phyloP scores from a whole-genome alignment of 2,888 invertebrate species.

The Epirrita christyi region DNA sequence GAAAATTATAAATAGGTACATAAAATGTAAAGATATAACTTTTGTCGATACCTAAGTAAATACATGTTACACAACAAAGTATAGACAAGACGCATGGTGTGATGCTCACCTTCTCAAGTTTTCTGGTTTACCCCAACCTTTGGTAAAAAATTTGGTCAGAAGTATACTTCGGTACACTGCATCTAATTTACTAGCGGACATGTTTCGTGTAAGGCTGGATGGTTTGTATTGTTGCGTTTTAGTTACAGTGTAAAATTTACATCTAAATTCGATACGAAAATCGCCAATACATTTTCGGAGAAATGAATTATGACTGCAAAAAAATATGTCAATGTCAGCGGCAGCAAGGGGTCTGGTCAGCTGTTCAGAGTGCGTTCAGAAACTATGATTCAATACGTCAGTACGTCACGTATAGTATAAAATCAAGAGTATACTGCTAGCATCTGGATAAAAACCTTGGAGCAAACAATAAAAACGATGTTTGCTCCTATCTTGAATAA shows the following conservation, averaged over 20 bases:
- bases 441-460: too few species aligned
- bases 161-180: slow-evolving; percentile 94
- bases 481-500: too few species aligned
- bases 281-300: slow-evolving; percentile 59
- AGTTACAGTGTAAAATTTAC: slow-evolving; percentile 42
- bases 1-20: slow-evolving; percentile 50
- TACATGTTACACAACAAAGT: slow-evolving; percentile 45
- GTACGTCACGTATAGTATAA: too few species aligned
- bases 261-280: slow-evolving; percentile 25
- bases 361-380: slow-evolving; percentile 16
- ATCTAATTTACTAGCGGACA: slow-evolving; percentile 88
- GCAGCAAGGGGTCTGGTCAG: slow-evolving; percentile 40
- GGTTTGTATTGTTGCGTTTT: slow-evolving; percentile 37
- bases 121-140: slow-evolving; percentile 98
- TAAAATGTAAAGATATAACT: slow-evolving; percentile 13
- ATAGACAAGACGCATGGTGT: slow-evolving; percentile 17
- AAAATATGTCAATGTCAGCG: background rate
- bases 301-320: slow-evolving; percentile 16
- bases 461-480: too few species aligned
- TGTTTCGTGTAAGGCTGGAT: slow-evolving; percentile 55
- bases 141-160: slow-evolving; percentile 95
- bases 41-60: slow-evolving; percentile 22
- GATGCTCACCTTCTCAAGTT: slow-evolving; percentile 90
- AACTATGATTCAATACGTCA: background rate
- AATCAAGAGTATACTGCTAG: too few species aligned